Base-by-base conservation (phyloP, 2,888 invertebrate species). In the Drosophila affinis region DNA sequence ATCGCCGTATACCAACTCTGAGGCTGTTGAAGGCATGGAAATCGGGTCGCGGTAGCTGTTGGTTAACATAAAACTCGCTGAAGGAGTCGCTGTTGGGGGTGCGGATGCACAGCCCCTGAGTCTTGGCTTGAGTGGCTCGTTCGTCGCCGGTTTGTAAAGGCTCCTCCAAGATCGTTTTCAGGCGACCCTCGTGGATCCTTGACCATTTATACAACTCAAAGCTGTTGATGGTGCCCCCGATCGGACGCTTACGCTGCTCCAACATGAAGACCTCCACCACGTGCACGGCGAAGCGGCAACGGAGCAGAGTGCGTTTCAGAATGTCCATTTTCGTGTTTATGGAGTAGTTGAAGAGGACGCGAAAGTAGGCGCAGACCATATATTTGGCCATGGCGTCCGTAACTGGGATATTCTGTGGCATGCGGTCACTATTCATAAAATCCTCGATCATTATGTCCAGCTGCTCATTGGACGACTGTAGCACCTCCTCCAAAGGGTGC, bases 351-450 rank as follows among this genome's bases (percentile, higher is more conserved):
- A 39, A 7, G 1, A 72, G 49, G 3, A 60, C 14, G 0, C 48
- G 21, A 2, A 55, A 60, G n/a, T 70, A 72, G n/a, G 49, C 18
- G 9, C 29, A 47, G 1, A 70, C 9, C 72, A 72, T 70, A 2
- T 63, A 54, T n/a, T 52, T 32, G 12, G 56, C 70, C 57, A 63
- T 52, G 0, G 21, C 9, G 3, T 14, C n/a, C 1, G 49, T 61
- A 0, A 70, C 3, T 0, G 1, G 1, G 1, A 44, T 10, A 29
- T 9, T 14, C 1, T 9, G 0, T 12, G 12, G 34, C 9, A 0
- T 3, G n/a, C 1, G 45, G 3, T 12, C 29, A n/a, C 9, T 10
- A 6, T 3, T 21, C 18, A 0, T 17, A 21, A 53, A 56, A 10
- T 7, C 4, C 9, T 49, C 0, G 3, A 67, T 9, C 0, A 14